These are phyloP conservation scores for Baccha elongata DNA, from an alignment of 2,888 invertebrate genomes.

Conservation along the genomic window DNA sequence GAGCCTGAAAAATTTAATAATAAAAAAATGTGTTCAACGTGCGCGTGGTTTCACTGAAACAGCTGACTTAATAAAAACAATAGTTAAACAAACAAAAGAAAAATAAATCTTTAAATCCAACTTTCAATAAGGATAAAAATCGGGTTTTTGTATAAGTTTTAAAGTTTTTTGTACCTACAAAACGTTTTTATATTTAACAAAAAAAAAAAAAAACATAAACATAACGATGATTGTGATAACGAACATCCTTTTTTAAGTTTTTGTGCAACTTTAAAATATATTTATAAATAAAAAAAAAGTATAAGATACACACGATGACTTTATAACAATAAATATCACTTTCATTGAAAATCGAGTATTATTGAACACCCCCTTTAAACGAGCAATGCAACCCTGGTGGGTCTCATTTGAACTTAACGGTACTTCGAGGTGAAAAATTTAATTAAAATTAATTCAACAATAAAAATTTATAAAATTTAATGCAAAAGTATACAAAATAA, in stretches of 20 bases:
- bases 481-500: neutral
- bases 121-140: constrained; percentile 35
- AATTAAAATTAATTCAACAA: neutral
- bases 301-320: constrained; percentile 35
- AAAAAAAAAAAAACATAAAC: constrained; percentile 7
- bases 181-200: constrained; percentile 69
- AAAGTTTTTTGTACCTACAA: constrained; percentile 60
- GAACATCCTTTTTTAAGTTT: constrained; percentile 40
- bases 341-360: constrained; percentile 45
- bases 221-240: constrained; percentile 67
- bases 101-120: constrained; percentile 22
- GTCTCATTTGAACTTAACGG: constrained; percentile 1
- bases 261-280: constrained; percentile 16
- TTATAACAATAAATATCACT: constrained; percentile 58
- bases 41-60: constrained; percentile 76
- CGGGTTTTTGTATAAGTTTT: constrained; percentile 53
- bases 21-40: constrained; percentile 63
- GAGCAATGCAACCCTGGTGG: constrained; percentile 13
- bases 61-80: constrained; percentile 75
- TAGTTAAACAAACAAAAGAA: constrained; percentile 29
- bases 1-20: constrained; percentile 43
- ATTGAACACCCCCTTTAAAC: constrained; percentile 20
- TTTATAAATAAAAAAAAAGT: constrained; percentile 4
- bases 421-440: neutral
- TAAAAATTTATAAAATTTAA: neutral